Evolutionary conservation across 2,888 invertebrate species (phyloP), one percentile per base, ranked within the genome.

Genomic region (Parnassius apollo): DNA sequence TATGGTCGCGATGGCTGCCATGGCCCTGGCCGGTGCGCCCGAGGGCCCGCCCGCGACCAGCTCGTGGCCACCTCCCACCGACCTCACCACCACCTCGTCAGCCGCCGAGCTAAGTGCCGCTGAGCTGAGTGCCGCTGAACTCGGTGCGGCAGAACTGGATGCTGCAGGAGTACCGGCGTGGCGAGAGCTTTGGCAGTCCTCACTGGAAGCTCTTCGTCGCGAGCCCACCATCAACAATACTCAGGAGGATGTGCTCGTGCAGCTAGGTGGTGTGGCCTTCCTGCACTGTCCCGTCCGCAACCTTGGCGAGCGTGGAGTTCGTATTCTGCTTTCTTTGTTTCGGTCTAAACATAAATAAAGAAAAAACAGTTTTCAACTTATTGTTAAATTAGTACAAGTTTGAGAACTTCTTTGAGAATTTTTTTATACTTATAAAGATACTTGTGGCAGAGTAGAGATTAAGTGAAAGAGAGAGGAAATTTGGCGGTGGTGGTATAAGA

Each of bases 261-360:
- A 96, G 85, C 93, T 96, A 65, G 96, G 96, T 57, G 94, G 95
- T 62, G 94, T 95, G 52, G 96, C 96, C 68, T 96, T 95, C 88
- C 93, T 96, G 75, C 96, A 96, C 85, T 96, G 96, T 86, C 94
- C 95, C 78, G 96, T 96, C 77, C 93, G 95, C 64, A 93, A 94
- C 86, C 93, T 95, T 71, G 95, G 94, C 72, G 96, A 96, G 82
- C 92, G 96, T 78, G 95, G 94, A 75, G 94, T 95, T 76, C 84
- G 92, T 74, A 62, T 50, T 49, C 25, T n/a, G 13, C 48, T 46
- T 11, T 11, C 10, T 45, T 44, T 46, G 0, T 25, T 2, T 2
- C 25, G 25, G 2, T 25, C 2, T 25, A 25, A 3, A 25, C 25
- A 25, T 25, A 25, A 25, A 25, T 25, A 25, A 25, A 3, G 0